phyloP scores from a whole-genome alignment of 2,797 vertebrate genomes.

The Pitangus sulphuratus region DNA sequence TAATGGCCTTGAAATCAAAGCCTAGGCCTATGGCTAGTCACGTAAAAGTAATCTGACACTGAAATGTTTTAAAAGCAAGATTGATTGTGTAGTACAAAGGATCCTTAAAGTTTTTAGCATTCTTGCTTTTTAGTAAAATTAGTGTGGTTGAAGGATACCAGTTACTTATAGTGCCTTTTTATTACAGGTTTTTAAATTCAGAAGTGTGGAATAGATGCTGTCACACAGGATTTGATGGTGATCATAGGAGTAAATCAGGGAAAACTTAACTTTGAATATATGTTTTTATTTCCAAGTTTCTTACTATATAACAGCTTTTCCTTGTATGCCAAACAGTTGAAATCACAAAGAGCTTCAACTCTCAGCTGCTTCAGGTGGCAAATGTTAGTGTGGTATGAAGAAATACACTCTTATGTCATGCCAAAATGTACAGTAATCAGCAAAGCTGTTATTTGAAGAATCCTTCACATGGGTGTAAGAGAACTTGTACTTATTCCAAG shows the following conservation, averaged over 20 bases:
- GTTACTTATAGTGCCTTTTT: neutral
- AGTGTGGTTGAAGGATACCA: neutral
- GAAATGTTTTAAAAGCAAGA: neutral
- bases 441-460: neutral
- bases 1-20: neutral
- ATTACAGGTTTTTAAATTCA: neutral
- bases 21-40: neutral
- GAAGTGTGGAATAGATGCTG: neutral
- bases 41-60: neutral
- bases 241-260: neutral
- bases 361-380: neutral
- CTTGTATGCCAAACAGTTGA: neutral
- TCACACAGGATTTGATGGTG: neutral
- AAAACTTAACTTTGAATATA: neutral
- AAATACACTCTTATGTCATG: neutral
- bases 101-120: neutral
- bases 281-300: neutral
- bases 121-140: neutral
- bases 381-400: neutral
- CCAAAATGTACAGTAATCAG: neutral
- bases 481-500: neutral
- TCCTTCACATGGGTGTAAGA: neutral
- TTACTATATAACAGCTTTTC: neutral
- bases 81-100: neutral
- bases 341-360: neutral